Conservation (phyloP, 2,888 invertebrate genomes). For the Monopis laevigella region DNA sequence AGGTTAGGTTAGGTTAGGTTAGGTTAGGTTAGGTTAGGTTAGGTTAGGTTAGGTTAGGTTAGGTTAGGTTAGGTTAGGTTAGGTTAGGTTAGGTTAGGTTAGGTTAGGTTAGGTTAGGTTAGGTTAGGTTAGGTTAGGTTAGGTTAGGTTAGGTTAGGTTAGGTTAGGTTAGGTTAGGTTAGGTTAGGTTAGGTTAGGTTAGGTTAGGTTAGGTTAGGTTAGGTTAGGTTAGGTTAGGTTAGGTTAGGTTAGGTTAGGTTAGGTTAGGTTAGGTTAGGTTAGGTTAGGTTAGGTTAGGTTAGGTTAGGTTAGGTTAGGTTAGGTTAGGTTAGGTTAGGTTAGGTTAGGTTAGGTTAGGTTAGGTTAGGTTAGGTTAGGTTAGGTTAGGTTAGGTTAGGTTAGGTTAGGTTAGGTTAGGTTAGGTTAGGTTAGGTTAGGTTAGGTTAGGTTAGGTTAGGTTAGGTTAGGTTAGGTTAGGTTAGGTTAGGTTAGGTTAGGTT, state of each 20-base stretch:
- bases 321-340: conserved; percentile 12
- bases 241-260: conserved; percentile 11
- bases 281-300: conserved; percentile 12
- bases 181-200: conserved; percentile 15
- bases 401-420: conserved; percentile 15
- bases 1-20: conserved; percentile 13
- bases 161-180: conserved; percentile 18
- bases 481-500: conserved; percentile 4
- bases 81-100: conserved; percentile 13
- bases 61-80: conserved; percentile 12
- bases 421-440: conserved; percentile 14
- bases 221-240: conserved; percentile 12
- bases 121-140: conserved; percentile 10
- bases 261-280: conserved; percentile 9
- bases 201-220: conserved; percentile 12
- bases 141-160: conserved; percentile 9
- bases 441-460: conserved; percentile 15
- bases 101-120: background rate
- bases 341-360: conserved; percentile 9
- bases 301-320: conserved; percentile 14
- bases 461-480: conserved; percentile 11
- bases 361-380: conserved; percentile 12
- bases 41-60: conserved; percentile 11
- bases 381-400: conserved; percentile 15
- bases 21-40: conserved; percentile 11